Percentiles rank a stretch among this genome's conserved stretches.
These are phyloP conservation scores for Dysmachus trigonus DNA, from an alignment of 2,888 invertebrate species.

Conservation along the genomic window DNA sequence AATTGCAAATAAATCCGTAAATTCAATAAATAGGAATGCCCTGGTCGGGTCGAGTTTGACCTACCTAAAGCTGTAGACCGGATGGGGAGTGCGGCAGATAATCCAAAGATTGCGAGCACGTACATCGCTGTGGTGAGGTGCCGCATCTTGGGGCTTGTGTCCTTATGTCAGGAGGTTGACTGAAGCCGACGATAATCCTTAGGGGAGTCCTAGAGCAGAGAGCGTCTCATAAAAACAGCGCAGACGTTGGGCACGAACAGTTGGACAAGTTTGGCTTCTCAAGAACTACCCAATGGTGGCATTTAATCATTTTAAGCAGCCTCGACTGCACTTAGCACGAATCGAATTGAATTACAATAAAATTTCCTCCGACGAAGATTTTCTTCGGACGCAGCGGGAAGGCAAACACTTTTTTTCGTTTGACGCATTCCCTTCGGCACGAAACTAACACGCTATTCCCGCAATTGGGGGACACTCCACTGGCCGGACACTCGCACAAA, in stretches of 20 bases:
- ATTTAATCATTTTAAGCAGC: slow-evolving; percentile 2
- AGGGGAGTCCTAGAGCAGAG: neutral
- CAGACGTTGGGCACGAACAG: neutral
- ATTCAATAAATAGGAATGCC: neutral
- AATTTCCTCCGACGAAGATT: neutral
- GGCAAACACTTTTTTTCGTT: neutral
- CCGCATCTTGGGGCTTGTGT: neutral
- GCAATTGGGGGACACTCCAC: neutral
- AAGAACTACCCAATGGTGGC: neutral
- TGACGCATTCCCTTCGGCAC: neutral
- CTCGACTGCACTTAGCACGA: neutral
- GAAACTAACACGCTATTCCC: neutral
- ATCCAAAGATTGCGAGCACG: slow-evolving; percentile 36
- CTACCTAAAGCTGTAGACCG: slow-evolving; percentile 41
- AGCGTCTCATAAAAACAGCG: slow-evolving; percentile 10
- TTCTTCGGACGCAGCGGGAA: neutral
- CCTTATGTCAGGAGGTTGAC: neutral
- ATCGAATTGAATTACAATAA: neutral
- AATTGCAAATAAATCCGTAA: neutral
- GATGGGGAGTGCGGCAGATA: slow-evolving; percentile 46
- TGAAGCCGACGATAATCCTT: neutral
- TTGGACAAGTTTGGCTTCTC: neutral
- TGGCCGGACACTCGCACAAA: neutral
- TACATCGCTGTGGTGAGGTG: neutral
- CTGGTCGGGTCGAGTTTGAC: neutral